Conservation (phyloP, 2,888 invertebrate species). For the Epistrophe grossulariae region DNA sequence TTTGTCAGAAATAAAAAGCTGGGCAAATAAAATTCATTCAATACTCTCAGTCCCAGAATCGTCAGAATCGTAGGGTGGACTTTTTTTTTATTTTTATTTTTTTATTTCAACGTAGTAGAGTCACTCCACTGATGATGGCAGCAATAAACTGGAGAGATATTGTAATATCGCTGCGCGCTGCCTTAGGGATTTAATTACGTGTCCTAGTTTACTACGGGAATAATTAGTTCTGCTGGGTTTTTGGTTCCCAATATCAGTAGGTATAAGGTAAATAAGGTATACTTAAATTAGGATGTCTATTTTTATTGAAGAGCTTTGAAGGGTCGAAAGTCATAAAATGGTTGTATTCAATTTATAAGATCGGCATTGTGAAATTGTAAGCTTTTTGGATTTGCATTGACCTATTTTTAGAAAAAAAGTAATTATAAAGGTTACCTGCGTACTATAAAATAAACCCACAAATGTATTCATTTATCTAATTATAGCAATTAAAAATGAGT, state of each 20-base stretch:
- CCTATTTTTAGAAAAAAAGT: background rate
- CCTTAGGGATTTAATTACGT: conserved; percentile 35
- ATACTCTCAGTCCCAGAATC: background rate
- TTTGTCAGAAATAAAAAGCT: conserved; percentile 31
- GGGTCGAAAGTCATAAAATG: conserved; percentile 25
- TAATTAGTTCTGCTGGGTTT: conserved; percentile 12
- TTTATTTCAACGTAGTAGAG: background rate
- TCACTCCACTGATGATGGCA: background rate
- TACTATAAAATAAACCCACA: no score
- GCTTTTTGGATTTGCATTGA: conserved; percentile 7
- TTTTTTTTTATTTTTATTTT: conserved; percentile 5
- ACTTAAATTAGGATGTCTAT: background rate
- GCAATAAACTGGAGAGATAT: conserved; percentile 1
- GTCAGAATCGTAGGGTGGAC: background rate
- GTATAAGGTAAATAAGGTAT: background rate
- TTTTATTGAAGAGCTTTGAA: conserved; percentile 24
- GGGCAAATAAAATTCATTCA: conserved; percentile 27
- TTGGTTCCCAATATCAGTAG: background rate
- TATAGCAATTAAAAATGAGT: no score
- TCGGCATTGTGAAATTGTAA: background rate
- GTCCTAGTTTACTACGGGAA: conserved; percentile 22
- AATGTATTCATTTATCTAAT: no score
- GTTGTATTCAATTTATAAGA: conserved; percentile 5
- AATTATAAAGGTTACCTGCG: background rate
- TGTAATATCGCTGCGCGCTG: conserved; percentile 16